These are phyloP conservation scores for Pyralis farinalis DNA, from an alignment of 2,888 invertebrate genomes.

Conservation along the genomic window DNA sequence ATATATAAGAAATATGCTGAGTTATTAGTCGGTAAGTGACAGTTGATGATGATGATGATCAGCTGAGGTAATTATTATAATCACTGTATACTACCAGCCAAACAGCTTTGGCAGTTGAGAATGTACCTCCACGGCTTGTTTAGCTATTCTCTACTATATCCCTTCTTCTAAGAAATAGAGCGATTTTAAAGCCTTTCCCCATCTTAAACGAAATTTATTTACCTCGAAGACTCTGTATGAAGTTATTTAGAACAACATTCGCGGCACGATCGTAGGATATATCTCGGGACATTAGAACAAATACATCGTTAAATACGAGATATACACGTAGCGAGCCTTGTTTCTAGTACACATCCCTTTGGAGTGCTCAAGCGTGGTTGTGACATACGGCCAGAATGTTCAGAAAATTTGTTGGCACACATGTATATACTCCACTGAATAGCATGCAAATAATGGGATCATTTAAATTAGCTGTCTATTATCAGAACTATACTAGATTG, in stretches of 20 bases:
- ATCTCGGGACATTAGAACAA: constrained; percentile 39
- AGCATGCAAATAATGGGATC: too few species aligned
- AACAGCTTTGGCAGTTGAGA: too few species aligned
- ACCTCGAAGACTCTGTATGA: background rate
- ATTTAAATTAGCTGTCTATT: too few species aligned
- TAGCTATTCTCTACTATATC: too few species aligned
- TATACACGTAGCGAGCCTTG: constrained; percentile 37
- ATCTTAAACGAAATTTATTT: background rate
- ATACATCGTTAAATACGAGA: constrained; percentile 46
- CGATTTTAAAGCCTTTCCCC: background rate
- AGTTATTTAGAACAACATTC: background rate
- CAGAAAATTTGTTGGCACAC: background rate
- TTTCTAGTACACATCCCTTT: constrained; percentile 35
- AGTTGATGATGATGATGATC: too few species aligned
- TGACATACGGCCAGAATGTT: constrained; percentile 21
- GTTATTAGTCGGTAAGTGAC: too few species aligned
- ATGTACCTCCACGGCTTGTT: too few species aligned
- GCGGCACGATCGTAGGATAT: background rate
- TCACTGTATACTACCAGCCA: too few species aligned
- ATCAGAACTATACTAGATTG: too few species aligned
- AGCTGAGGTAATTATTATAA: too few species aligned
- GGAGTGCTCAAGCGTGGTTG: constrained; percentile 22
- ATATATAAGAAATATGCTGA: too few species aligned
- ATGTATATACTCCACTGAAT: too few species aligned
- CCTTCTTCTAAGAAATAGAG: background rate